Evolutionary conservation across 2,888 invertebrate species (phyloP), one percentile per base, ranked within the genome.

Genomic region (Chymomyza fuscimana): DNA sequence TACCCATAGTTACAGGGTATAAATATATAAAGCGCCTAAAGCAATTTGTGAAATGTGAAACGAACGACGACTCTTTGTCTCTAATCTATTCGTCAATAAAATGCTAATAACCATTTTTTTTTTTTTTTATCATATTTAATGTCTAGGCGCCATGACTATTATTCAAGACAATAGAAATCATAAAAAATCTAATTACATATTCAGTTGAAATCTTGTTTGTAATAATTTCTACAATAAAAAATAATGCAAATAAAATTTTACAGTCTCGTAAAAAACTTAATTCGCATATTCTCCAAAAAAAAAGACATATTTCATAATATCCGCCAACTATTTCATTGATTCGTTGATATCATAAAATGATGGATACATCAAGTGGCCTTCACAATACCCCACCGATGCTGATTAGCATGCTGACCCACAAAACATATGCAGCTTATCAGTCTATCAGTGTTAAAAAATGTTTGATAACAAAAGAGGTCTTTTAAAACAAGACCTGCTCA

Each of bases 391-490:
- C 60, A 25, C 25, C 51, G n/a, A 15, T 19, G 46, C 62, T 66
- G 72, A 76, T 76, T 73, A 76, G 22, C 72, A 70, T 70, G 70
- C 59, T 75, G 72, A 61, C 72, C 66, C 72, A 69, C 50, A 16
- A 22, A 9, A 36, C 32, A 12, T 46, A 46, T 4, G 7, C 32
- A 9, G 36, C 65, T 68, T 75, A 75, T 75, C 75, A 61, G 58
- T 2, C 12, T 61, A 59, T 22, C 60, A 15, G 46, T 36, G 65
- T 63, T 50, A 65, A 72, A 70, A 72, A 25, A 5, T 5, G 3
- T 32, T 58, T 73, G 73, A 72, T 73, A 65, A 73, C 65, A 22
- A 19, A 54, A 72, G 59, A 71, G 69, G 22, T 50, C 52, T 52
- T 52, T 15, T 50, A 56, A 52, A 52, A 69, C 74, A 63, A 67